Evolutionary conservation across 2,888 invertebrate species (phyloP).

Genomic region (Arctia plantaginis): DNA sequence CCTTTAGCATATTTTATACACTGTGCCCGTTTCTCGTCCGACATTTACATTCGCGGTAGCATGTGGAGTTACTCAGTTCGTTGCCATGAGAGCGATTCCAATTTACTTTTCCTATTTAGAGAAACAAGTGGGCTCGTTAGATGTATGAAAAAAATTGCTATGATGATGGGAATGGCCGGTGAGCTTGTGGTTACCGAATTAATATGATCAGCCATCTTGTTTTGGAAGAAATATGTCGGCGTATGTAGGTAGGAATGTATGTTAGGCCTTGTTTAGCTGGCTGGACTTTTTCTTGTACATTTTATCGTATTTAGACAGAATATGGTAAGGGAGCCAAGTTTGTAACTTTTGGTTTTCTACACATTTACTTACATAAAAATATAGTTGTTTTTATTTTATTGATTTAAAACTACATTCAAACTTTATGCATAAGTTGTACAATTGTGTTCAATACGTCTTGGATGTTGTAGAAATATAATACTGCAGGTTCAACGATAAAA

Average conservation of each 20-base stretch:
- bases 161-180: constrained; percentile 28
- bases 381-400: not conserved
- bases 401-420: not conserved
- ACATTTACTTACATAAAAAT: too few species aligned
- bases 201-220: constrained; percentile 32
- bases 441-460: not conserved
- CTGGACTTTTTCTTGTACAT: not conserved
- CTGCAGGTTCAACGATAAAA: too few species aligned
- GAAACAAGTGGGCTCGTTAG: constrained; percentile 53
- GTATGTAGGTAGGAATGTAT: constrained; percentile 21
- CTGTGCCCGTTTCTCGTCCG: constrained; percentile 32
- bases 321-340: not conserved
- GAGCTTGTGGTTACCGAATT: constrained; percentile 27
- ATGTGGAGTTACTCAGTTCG: constrained; percentile 48
- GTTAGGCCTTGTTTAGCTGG: constrained; percentile 1
- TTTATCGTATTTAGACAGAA: not conserved
- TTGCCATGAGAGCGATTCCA: constrained; percentile 52
- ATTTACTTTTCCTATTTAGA: constrained; percentile 55
- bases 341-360: not conserved
- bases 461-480: not conserved
- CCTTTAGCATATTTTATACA: constrained; percentile 23
- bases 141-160: constrained; percentile 36
- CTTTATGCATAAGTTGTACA: too few species aligned
- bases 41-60: constrained; percentile 19
- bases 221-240: constrained; percentile 19